phyloP scores from a whole-genome alignment of 2,113 vertebrate genomes.

The Pollimyrus isidori region DNA sequence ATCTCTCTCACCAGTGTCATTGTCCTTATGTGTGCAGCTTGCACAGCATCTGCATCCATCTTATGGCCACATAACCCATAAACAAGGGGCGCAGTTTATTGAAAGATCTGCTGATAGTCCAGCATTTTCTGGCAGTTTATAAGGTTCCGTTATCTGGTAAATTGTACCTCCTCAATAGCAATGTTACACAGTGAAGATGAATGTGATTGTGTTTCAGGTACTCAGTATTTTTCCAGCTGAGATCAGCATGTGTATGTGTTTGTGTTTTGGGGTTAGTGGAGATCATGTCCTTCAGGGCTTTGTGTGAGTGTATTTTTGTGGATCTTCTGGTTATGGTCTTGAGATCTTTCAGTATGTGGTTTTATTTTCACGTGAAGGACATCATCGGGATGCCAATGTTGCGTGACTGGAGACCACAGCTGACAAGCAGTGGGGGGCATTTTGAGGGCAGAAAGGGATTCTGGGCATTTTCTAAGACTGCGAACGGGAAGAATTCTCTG shows the following conservation, averaged over 20 bases:
- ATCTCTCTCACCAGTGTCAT: neutral
- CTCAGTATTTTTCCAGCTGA: neutral
- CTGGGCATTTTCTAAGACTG: neutral
- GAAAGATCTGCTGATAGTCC: neutral
- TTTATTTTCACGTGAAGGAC: neutral
- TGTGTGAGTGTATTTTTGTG: neutral
- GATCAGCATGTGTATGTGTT: neutral
- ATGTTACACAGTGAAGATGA: neutral
- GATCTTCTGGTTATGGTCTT: neutral
- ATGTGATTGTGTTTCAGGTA: neutral
- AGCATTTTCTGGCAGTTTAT: neutral
- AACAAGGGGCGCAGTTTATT: neutral
- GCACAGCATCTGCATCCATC: neutral
- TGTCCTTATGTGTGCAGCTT: neutral
- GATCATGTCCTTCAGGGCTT: neutral
- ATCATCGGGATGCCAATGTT: neutral
- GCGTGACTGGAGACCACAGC: neutral
- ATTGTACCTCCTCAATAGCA: neutral
- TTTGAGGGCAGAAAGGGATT: neutral
- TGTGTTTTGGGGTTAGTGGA: neutral
- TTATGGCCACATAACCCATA: neutral
- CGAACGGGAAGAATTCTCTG: neutral
- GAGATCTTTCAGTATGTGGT: neutral
- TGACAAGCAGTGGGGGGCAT: neutral
- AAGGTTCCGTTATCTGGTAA: neutral